These are phyloP conservation scores for Pecten maximus DNA, from an alignment of 2,888 invertebrate genomes.

Conservation along the genomic window DNA sequence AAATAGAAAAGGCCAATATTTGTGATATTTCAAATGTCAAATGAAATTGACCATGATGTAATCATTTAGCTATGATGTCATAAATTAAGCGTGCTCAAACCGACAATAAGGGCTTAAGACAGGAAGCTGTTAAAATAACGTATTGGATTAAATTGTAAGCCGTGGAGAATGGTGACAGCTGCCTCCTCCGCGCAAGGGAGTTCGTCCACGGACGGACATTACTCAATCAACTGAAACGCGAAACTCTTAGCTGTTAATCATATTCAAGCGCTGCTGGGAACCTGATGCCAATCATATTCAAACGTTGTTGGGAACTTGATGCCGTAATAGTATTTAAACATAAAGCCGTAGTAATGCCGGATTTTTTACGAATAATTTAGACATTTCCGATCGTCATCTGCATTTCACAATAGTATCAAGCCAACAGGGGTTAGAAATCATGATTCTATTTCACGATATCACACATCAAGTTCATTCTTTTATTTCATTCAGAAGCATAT, in stretches of 20 bases:
- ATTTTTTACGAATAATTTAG: not conserved
- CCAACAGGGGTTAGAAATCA: not conserved
- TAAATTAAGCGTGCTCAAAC: not conserved
- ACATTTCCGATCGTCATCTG: not conserved
- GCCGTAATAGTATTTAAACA: conserved; percentile 30
- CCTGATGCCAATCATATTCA: not conserved
- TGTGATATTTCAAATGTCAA: not conserved
- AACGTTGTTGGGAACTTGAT: conserved; percentile 8
- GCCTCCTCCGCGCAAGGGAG: not conserved
- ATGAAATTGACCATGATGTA: not conserved
- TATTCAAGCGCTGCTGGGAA: not conserved
- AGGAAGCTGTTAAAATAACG: not conserved
- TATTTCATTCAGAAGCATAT: not conserved
- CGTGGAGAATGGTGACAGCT: not conserved
- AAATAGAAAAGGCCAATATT: not conserved
- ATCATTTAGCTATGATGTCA: not conserved
- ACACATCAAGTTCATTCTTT: not conserved
- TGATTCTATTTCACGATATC: not conserved
- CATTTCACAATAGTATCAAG: not conserved
- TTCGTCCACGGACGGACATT: not conserved
- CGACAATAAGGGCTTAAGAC: not conserved
- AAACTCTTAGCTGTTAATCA: conserved; percentile 16
- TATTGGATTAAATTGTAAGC: not conserved
- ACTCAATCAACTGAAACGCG: not conserved
- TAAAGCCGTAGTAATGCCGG: not conserved